phyloP scores from a whole-genome alignment of 2,888 invertebrate species.

The Tetanocera ferruginea region DNA sequence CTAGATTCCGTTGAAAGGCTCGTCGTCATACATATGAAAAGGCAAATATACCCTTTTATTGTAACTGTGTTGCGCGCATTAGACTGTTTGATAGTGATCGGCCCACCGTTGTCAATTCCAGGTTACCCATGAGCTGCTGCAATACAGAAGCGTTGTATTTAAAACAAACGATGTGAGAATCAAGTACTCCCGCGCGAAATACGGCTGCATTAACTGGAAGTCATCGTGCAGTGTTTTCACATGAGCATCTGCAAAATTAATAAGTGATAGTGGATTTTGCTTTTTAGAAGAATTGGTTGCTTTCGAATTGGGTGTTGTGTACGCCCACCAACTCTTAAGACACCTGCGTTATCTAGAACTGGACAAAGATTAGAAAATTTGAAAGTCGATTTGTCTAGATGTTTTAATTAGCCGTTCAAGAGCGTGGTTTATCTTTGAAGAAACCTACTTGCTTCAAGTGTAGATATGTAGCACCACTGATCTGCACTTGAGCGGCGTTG shows the following conservation, averaged over 20 bases:
- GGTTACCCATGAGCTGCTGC: no score
- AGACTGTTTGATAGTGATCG: constrained; percentile 30
- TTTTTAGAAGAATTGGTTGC: no score
- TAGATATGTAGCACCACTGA: not conserved
- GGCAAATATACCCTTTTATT: constrained; percentile 37
- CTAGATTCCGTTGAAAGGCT: constrained; percentile 41
- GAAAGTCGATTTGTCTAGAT: no score
- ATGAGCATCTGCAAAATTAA: not conserved
- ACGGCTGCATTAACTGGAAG: not conserved
- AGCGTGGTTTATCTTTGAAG: no score
- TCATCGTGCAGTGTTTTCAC: not conserved
- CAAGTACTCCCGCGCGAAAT: not conserved
- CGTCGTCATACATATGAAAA: constrained; percentile 40
- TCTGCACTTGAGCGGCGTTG: constrained; percentile 18
- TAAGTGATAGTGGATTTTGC: not conserved
- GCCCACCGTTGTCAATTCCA: not conserved
- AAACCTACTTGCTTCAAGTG: no score
- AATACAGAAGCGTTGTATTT: no score
- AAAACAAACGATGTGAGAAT: no score
- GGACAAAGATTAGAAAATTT: constrained; percentile 28
- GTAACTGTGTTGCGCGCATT: constrained; percentile 9
- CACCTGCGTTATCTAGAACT: constrained; percentile 21
- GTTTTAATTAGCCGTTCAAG: no score
- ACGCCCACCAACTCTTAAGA: not conserved
- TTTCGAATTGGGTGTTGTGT: not conserved